phyloP scores from a whole-genome alignment of 2,888 invertebrate genomes.

The Luperina testacea region DNA sequence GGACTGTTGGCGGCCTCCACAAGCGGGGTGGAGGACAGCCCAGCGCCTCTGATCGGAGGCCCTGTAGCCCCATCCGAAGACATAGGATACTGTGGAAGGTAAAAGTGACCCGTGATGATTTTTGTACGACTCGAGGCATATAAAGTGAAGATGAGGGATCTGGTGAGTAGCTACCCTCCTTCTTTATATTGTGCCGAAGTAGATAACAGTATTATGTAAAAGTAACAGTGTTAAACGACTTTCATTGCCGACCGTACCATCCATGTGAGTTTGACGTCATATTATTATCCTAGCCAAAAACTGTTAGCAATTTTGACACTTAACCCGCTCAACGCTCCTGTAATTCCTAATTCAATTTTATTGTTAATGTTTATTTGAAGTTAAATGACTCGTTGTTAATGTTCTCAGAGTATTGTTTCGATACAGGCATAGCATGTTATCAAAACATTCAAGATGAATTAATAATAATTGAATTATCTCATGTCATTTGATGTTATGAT shows the following conservation, averaged over 20 bases:
- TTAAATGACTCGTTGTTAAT: constrained; percentile 29
- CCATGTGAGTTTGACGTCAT: background rate
- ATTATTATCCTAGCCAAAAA: background rate
- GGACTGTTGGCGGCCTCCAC: constrained; percentile 92
- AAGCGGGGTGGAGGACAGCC: constrained; percentile 91
- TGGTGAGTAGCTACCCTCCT: constrained; percentile 16
- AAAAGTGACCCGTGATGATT: background rate
- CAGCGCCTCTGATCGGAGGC: constrained; percentile 92
- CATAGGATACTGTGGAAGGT: constrained; percentile 72
- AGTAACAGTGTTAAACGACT: background rate
- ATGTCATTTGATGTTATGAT: constrained; percentile 60
- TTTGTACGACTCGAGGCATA: background rate
- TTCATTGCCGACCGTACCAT: background rate
- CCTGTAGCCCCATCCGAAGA: constrained; percentile 90
- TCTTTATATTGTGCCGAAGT: background rate
- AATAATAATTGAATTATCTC: constrained; percentile 52
- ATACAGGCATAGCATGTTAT: constrained; percentile 48
- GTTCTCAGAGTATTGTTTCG: constrained; percentile 50
- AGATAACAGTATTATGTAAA: background rate
- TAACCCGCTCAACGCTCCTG: constrained; percentile 14
- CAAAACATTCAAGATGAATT: constrained; percentile 51
- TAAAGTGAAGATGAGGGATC: background rate
- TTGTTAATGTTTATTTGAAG: constrained; percentile 44
- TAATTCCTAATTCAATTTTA: background rate
- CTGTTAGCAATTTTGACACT: background rate